Evolutionary conservation across 2,797 vertebrate genomes (phyloP).

Genomic region (Mus minutoides): DNA sequence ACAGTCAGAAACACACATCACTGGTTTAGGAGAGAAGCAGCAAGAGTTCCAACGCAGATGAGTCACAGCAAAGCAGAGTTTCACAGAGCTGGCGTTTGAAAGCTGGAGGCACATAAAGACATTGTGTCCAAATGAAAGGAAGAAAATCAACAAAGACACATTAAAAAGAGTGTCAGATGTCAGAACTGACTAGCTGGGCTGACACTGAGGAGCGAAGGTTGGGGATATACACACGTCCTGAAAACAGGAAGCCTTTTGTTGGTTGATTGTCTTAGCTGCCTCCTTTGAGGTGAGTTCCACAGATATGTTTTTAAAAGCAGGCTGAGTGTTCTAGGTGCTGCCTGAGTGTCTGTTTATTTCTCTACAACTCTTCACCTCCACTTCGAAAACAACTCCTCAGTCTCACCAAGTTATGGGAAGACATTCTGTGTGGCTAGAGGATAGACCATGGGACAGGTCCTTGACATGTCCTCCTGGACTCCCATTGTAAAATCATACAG

Average conservation of each 20-base stretch:
- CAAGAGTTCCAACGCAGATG: background rate
- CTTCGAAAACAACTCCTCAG: background rate
- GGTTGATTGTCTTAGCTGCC: background rate
- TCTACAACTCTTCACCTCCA: background rate
- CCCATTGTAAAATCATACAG: background rate
- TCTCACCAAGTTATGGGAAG: background rate
- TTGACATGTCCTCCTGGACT: background rate
- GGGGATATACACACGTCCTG: background rate
- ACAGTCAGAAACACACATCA: background rate
- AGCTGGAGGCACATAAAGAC: background rate
- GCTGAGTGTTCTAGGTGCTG: slow-evolving; percentile 8
- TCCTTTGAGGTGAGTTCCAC: background rate
- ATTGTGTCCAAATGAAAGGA: background rate
- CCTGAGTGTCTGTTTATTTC: background rate
- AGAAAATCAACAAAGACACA: background rate
- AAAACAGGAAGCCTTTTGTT: background rate
- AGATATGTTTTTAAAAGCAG: background rate
- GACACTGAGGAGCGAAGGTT: background rate
- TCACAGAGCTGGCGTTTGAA: slow-evolving; percentile 11
- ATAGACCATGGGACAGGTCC: background rate
- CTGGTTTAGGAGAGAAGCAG: background rate
- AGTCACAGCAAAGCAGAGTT: background rate
- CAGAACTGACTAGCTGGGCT: background rate
- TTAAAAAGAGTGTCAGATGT: background rate
- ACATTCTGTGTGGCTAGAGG: background rate